Base-by-base conservation (phyloP, 2,888 invertebrate species). In the Drosophila lacicola region DNA sequence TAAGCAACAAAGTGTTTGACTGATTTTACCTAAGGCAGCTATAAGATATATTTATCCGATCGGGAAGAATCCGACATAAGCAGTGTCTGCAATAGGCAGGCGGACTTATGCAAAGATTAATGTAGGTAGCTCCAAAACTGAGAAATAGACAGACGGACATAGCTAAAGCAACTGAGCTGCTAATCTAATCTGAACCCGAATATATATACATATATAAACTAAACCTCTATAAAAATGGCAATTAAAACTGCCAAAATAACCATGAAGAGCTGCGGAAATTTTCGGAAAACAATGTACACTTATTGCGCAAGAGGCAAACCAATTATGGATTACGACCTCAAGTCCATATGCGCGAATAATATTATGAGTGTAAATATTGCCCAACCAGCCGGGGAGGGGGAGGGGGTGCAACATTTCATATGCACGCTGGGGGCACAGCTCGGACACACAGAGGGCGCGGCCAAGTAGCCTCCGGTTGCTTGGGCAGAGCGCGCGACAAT, bases 341-440 rank as follows among this genome's bases (percentile, higher is more conserved):
- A 84, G 83, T 86, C 74, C 86, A 86, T 79, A 83, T 83, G 79
- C 68, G 86, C 77, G 79, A 77, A 86, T 84, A 86, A 86, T 84
- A 79, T 84, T 84, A 74, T 77, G 62, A 70, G 64, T 74, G 76
- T 73, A 84, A 82, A 84, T 82, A 82, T 80, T 80, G 80, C 44
- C 53, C 53, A 34, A 36, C 29, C 13, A 29, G 29, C 19, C 39
- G 62, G 51, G 17, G 17, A 36, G 17, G n/a, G 37, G 21, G 58
- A 34, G 45, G 54, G 45, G 39, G 17, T 39, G 63, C 76, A 66
- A 74, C 77, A 83, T 84, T 84, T 83, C 62, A 53, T 75, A 84
- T 84, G 87, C 83, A 81, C 46, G 83, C 83, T 75, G 70, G 64
- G 61, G 87, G 83, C 84, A 42, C 56, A 64, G 67, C 71, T 83